A percentile compares a stretch with the other conserved stretches of the same genome.
Conservation (phyloP, 2,888 invertebrate genomes). For the Imbricaverruca yamaguchii region DNA sequence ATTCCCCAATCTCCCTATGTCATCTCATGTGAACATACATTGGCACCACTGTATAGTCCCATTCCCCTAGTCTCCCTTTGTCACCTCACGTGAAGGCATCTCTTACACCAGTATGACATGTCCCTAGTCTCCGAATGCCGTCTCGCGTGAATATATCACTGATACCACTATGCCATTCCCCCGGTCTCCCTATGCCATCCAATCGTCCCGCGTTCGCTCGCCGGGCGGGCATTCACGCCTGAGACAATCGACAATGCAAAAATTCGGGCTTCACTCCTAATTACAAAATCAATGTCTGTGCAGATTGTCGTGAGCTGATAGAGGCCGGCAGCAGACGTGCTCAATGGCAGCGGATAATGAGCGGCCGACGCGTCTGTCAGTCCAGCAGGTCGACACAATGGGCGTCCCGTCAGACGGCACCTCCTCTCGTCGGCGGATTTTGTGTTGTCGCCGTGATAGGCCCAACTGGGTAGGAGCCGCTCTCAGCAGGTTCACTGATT, state of each 20-base stretch:
- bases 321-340: not conserved
- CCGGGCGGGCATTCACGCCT: not conserved
- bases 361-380: not conserved
- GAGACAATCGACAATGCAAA: constrained; percentile 8
- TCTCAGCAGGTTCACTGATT: not conserved
- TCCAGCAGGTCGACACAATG: not conserved
- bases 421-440: not conserved
- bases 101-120: too few species aligned
- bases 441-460: not conserved
- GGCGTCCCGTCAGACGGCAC: not conserved
- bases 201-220: too few species aligned
- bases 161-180: too few species aligned
- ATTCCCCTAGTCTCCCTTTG: too few species aligned
- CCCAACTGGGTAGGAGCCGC: not conserved
- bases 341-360: constrained; percentile 2
- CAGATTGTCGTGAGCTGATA: not conserved
- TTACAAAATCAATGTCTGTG: constrained; percentile 8
- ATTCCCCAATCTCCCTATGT: too few species aligned
- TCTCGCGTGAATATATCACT: too few species aligned
- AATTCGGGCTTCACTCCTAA: constrained; percentile 10
- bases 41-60: too few species aligned
- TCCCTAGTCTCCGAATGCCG: too few species aligned
- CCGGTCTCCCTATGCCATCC: too few species aligned
- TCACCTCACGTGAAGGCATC: too few species aligned
- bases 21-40: too few species aligned